Conservation (phyloP, 2,888 invertebrate genomes). For the Polydrusus tereticollis region DNA sequence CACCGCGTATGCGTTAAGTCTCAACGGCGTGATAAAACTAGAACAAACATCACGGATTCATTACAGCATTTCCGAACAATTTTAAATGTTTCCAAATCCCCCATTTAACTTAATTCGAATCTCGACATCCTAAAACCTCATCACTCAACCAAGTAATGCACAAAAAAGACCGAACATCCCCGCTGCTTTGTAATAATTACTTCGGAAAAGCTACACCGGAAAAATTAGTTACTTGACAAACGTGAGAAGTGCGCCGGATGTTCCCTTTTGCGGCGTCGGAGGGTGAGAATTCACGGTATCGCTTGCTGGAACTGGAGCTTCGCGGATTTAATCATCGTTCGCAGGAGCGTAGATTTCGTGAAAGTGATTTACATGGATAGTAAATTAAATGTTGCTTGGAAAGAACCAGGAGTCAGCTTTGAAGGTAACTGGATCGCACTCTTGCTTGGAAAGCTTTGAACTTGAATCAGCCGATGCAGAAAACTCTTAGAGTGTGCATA, state of each 20-base stretch:
- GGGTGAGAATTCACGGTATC: slow-evolving; percentile 45
- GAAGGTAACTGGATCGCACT: too few species aligned
- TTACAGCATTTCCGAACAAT: not conserved
- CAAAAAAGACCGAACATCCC: slow-evolving; percentile 35
- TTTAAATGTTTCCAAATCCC: slow-evolving; percentile 13
- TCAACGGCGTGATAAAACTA: not conserved
- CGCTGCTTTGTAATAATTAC: slow-evolving; percentile 44
- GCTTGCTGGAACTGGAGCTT: slow-evolving; percentile 28
- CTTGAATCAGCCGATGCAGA: too few species aligned
- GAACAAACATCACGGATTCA: not conserved
- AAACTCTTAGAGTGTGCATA: too few species aligned
- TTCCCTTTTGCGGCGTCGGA: slow-evolving; percentile 37
- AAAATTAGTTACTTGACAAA: slow-evolving; percentile 51
- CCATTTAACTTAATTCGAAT: slow-evolving; percentile 30
- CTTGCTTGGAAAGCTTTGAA: too few species aligned
- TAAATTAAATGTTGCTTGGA: too few species aligned
- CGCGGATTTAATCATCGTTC: slow-evolving; percentile 59
- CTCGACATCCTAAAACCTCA: slow-evolving; percentile 37
- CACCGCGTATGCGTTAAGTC: not conserved
- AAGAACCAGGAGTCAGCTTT: too few species aligned
- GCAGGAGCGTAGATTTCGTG: slow-evolving; percentile 65
- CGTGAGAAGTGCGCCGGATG: slow-evolving; percentile 48
- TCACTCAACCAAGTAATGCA: slow-evolving; percentile 39
- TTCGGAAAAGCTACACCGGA: slow-evolving; percentile 45
- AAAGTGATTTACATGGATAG: too few species aligned